A percentile compares a stretch with the other conserved stretches of the same genome.
phyloP scores from a whole-genome alignment of 1,140 invertebrate species.

The Palaemon carinicauda region DNA sequence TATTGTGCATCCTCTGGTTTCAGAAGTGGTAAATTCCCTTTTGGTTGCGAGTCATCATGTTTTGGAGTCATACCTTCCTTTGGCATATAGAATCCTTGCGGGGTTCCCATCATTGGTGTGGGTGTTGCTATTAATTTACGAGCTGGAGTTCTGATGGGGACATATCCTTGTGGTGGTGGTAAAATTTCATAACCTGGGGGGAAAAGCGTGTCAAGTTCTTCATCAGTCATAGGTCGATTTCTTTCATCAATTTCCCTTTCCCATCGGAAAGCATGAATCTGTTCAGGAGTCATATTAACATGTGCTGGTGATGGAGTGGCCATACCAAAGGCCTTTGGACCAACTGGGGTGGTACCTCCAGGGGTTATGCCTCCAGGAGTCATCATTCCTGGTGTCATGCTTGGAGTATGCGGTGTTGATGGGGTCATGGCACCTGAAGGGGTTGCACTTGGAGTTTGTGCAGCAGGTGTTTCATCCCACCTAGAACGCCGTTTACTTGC shows the following conservation, averaged over 20 bases:
- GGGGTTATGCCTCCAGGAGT: constrained; percentile 76
- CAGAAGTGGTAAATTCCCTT: constrained; percentile 95
- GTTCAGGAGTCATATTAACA: constrained; percentile 98
- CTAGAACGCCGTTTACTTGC: constrained; percentile 86
- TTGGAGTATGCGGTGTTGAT: constrained; percentile 68
- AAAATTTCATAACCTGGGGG: constrained; percentile 98
- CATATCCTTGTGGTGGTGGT: constrained; percentile 89
- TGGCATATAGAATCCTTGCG: constrained; percentile 96
- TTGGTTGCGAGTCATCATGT: constrained; percentile 96
- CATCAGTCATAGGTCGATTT: constrained; percentile 94
- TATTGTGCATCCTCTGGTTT: constrained; percentile 99
- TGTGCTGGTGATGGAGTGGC: constrained; percentile 95
- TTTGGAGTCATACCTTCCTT: constrained; percentile 76
- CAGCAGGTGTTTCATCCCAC: constrained; percentile 95
- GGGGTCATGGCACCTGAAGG: constrained; percentile 60
- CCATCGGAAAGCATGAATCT: constrained; percentile 98
- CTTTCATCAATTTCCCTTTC: constrained; percentile 98
- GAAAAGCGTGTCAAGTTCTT: constrained; percentile 96
- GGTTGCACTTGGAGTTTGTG: constrained; percentile 63
- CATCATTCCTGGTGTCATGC: constrained; percentile 76
- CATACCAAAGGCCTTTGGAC: constrained; percentile 96
- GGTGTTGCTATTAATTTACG: constrained; percentile 97
- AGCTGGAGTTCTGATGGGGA: constrained; percentile 96
- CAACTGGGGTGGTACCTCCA: constrained; percentile 88
- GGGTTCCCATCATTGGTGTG: constrained; percentile 88